Evolutionary conservation across 2,113 vertebrate species (phyloP).

Genomic region (Podocnemis expansa): DNA sequence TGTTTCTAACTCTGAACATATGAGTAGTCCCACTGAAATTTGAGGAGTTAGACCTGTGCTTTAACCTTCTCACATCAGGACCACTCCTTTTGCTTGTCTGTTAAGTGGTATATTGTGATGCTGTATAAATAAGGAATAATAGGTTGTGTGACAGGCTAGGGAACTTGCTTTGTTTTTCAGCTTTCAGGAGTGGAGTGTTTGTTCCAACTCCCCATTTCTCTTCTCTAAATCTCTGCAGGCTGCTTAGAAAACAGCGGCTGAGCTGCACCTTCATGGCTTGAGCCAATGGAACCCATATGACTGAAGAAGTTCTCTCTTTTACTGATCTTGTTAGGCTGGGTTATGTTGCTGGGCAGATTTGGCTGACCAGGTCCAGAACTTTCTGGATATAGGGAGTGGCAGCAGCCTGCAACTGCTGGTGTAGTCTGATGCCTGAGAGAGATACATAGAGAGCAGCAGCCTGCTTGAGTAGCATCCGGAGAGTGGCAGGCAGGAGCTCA

Average conservation of each 20-base stretch:
- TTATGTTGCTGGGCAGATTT: too few species aligned
- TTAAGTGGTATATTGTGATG: neutral
- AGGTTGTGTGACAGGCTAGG: neutral
- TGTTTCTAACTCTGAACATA: neutral
- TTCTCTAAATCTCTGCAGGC: slow-evolving; percentile 18
- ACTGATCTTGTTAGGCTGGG: too few species aligned
- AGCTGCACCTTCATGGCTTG: slow-evolving; percentile 44
- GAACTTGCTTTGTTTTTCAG: neutral
- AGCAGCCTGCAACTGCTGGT: too few species aligned
- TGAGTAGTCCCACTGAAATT: neutral
- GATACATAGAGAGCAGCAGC: too few species aligned
- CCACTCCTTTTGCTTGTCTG: neutral
- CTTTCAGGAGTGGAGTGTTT: neutral
- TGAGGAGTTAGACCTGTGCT: neutral
- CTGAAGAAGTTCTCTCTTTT: too few species aligned
- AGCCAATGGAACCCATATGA: neutral
- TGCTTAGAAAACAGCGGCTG: slow-evolving; percentile 40
- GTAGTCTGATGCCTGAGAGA: too few species aligned
- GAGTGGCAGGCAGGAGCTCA: too few species aligned
- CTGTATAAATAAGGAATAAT: neutral
- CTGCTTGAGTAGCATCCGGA: too few species aligned
- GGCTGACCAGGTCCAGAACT: too few species aligned
- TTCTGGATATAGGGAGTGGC: too few species aligned
- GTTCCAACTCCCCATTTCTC: neutral
- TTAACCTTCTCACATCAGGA: neutral